Evolutionary conservation across 1,140 invertebrate species (phyloP), one percentile per base, ranked within the genome.

Genomic region (Globodera ellingtonae): DNA sequence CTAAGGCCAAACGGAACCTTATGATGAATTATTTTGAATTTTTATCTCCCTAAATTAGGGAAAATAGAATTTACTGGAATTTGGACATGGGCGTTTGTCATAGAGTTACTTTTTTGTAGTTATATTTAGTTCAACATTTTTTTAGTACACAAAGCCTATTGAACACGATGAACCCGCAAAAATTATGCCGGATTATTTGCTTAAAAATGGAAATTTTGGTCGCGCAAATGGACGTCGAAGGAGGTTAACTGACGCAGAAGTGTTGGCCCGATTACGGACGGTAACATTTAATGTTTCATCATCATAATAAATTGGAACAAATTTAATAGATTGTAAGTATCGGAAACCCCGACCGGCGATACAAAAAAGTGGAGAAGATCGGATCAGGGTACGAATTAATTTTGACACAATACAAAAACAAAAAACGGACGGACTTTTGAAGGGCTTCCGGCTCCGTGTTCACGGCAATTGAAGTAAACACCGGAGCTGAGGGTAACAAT

Each of bases 301-400:
- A 62, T 46, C 6, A 6, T 75, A 70, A 75, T 47, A 35, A 18
- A 46, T 48, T 74, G 3, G 0, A 35, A 47, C 15, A 71, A 44
- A 76, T 18, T 35, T 77, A 62, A 48, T 18, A 79, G 77, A 79
- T 79, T 69, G 79, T 79, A 44, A 79, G 65, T 24, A 79, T 80
- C 47, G 81, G 81, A 18, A 82, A 82, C 72, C 81, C 81, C 0
- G 81, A 82, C 35, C 52, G 95, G 87, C 98, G 98, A 91, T 99
- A 99, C 90, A 96, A 95, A 9, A 98, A 98, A 91, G 94, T 98
- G 93, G 96, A 99, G 89, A 98, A 98, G 91, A 99, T 99, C 90
- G 97, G 98, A 24, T 97, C 98, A 90, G 97, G 98, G 79, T 80
- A 24, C 10, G 77, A n/a, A 8, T 13, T 9, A 62, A 8, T 72